These are phyloP conservation scores for Glyphotaelius pellucidus DNA, from an alignment of 2,888 invertebrate genomes.

Conservation along the genomic window DNA sequence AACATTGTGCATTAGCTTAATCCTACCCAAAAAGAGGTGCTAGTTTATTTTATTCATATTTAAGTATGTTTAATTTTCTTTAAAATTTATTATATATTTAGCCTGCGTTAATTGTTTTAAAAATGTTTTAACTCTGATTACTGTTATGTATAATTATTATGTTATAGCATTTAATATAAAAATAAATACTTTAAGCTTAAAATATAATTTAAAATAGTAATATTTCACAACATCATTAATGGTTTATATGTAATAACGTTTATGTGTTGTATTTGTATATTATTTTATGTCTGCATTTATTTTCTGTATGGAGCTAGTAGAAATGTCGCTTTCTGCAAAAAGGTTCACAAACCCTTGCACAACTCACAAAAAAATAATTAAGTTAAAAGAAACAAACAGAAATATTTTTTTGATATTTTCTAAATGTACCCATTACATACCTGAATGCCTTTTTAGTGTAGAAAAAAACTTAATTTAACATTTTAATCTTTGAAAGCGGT, in stretches of 20 bases:
- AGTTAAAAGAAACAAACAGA: not conserved
- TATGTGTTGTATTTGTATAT: not conserved
- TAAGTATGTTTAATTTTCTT: constrained; percentile 15
- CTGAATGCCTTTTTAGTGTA: constrained; percentile 26
- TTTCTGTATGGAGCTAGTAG: not conserved
- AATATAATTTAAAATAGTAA: constrained; percentile 15
- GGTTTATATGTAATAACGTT: not conserved
- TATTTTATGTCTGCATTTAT: constrained; percentile 12
- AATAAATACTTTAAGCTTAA: not conserved
- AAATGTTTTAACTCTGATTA: constrained; percentile 36
- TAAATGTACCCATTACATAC: not conserved
- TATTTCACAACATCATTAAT: constrained; percentile 11
- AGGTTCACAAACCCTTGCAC: not conserved
- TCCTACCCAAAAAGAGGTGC: constrained; percentile 50
- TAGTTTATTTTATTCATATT: constrained; percentile 48
- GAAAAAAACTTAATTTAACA: not conserved
- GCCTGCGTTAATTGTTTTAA: constrained; percentile 41
- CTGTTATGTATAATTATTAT: constrained; percentile 25
- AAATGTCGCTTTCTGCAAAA: not conserved
- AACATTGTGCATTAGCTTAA: constrained; percentile 24
- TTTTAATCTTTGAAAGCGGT: not conserved
- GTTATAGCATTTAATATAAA: constrained; percentile 9
- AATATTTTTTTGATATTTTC: not conserved
- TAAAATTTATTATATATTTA: constrained; percentile 18
- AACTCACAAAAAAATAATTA: not conserved